Evolutionary conservation across 2,888 invertebrate species (phyloP).

Genomic region (Drosophila cognata): DNA sequence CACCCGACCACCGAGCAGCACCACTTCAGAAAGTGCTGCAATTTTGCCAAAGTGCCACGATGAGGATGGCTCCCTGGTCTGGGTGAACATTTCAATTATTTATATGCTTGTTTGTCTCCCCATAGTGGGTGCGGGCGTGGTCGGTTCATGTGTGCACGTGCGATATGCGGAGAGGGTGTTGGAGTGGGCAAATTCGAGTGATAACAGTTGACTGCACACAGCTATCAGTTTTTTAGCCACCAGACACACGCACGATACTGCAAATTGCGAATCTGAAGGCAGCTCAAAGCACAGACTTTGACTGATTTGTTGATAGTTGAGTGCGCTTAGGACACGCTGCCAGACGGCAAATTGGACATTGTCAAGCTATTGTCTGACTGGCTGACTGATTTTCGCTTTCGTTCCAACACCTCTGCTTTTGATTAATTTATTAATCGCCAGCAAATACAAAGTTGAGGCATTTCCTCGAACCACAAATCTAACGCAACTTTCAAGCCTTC

Average conservation of each 20-base stretch:
- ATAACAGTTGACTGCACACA: conserved; percentile 76
- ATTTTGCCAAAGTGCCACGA: conserved; percentile 64
- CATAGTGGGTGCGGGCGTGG: conserved; percentile 9
- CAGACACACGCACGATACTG: conserved; percentile 53
- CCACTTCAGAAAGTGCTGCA: conserved; percentile 66
- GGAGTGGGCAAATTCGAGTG: conserved; percentile 3
- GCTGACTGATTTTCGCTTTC: background rate
- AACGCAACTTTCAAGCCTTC: background rate
- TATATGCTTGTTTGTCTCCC: conserved; percentile 76
- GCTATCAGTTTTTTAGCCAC: conserved; percentile 61
- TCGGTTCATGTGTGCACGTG: conserved; percentile 52
- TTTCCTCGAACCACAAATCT: conserved; percentile 31
- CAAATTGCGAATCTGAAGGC: conserved; percentile 53
- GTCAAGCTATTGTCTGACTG: conserved; percentile 12
- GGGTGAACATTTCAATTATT: conserved; percentile 77
- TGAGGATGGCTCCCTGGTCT: conserved; percentile 20
- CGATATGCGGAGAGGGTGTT: conserved; percentile 18
- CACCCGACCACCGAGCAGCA: conserved; percentile 16
- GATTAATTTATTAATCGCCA: conserved; percentile 63
- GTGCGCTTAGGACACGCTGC: conserved; percentile 44
- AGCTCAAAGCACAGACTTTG: conserved; percentile 58
- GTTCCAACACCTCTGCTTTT: conserved; percentile 56
- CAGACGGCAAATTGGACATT: conserved; percentile 7
- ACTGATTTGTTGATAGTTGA: conserved; percentile 75
- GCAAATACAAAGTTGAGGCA: conserved; percentile 54